These are phyloP conservation scores for Microctonus hyperodae DNA, from an alignment of 2,888 invertebrate species.

Conservation along the genomic window DNA sequence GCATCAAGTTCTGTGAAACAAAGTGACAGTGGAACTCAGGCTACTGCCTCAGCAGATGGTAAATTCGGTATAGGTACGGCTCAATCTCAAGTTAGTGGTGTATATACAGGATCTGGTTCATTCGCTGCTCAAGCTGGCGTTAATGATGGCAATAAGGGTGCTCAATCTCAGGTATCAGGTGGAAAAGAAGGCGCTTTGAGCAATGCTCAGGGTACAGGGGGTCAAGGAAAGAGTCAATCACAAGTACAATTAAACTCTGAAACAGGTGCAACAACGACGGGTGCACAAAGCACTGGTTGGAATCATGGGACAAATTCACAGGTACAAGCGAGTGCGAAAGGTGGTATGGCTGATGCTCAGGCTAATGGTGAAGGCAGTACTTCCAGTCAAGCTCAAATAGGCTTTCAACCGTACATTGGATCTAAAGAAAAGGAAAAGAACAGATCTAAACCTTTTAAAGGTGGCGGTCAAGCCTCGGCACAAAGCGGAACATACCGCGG, in stretches of 20 bases:
- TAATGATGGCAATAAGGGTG: slow-evolving; percentile 76
- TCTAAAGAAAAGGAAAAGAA: slow-evolving; percentile 65
- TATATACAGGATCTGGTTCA: slow-evolving; percentile 78
- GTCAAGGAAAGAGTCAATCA: slow-evolving; percentile 78
- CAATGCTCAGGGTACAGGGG: slow-evolving; percentile 77
- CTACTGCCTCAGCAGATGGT: slow-evolving; percentile 80
- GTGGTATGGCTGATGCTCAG: slow-evolving; percentile 87
- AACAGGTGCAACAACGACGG: slow-evolving; percentile 78
- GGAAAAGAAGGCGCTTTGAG: slow-evolving; percentile 79
- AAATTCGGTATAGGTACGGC: slow-evolving; percentile 77
- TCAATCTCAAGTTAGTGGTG: slow-evolving; percentile 83
- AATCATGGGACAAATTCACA: slow-evolving; percentile 81
- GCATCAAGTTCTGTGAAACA: slow-evolving; percentile 72
- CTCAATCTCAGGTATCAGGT: slow-evolving; percentile 74
- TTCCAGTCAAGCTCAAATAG: slow-evolving; percentile 88
- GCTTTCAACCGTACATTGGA: slow-evolving; percentile 76
- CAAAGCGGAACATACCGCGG: slow-evolving; percentile 79
- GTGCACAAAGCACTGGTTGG: slow-evolving; percentile 77
- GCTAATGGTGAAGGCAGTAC: slow-evolving; percentile 85
- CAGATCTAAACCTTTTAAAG: slow-evolving; percentile 71
- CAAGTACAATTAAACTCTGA: slow-evolving; percentile 79
- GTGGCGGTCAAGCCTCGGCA: slow-evolving; percentile 80
- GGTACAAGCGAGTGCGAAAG: slow-evolving; percentile 82
- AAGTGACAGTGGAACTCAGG: slow-evolving; percentile 72
- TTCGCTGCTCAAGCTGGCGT: slow-evolving; percentile 86